A percentile compares a stretch with the other conserved stretches of the same genome.
These are phyloP conservation scores for Sterna hirundo DNA, from an alignment of 2,113 vertebrate species.

Conservation along the genomic window DNA sequence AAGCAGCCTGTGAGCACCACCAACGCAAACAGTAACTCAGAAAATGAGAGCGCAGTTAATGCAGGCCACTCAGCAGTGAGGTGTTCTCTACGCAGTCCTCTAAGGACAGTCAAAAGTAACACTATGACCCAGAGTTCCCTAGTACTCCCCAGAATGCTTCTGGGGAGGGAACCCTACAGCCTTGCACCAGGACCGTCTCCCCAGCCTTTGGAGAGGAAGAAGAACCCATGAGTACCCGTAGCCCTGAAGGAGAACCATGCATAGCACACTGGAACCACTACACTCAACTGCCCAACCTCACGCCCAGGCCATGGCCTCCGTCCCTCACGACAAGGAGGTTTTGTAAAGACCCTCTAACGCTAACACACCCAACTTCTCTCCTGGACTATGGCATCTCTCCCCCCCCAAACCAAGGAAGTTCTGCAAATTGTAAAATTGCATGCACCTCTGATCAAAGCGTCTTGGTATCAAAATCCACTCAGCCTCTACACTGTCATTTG, in stretches of 20 bases:
- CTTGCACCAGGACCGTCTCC: background rate
- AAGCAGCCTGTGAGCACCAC: background rate
- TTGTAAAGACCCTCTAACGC: background rate
- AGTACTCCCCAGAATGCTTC: background rate
- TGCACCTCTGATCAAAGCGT: background rate
- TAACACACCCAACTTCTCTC: background rate
- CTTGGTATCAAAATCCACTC: background rate
- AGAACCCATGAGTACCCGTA: background rate
- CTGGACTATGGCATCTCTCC: background rate
- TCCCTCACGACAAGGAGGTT: background rate
- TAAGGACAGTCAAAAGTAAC: background rate
- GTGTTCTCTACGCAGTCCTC: background rate
- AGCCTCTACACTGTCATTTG: background rate
- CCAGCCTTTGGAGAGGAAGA: background rate
- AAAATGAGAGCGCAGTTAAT: background rate
- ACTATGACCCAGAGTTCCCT: background rate
- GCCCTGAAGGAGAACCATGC: background rate
- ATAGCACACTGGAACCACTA: background rate
- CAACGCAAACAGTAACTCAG: background rate
- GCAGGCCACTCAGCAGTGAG: background rate
- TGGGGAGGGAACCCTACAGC: background rate
- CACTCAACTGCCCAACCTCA: background rate
- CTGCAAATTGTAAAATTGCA: background rate
- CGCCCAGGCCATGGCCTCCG: accelerated
- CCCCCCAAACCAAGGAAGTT: background rate